A percentile compares a stretch with the other conserved stretches of the same genome.
These are phyloP conservation scores for Ictidomys tridecemlineatus DNA, from an alignment of 2,113 vertebrate genomes.

Conservation along the genomic window DNA sequence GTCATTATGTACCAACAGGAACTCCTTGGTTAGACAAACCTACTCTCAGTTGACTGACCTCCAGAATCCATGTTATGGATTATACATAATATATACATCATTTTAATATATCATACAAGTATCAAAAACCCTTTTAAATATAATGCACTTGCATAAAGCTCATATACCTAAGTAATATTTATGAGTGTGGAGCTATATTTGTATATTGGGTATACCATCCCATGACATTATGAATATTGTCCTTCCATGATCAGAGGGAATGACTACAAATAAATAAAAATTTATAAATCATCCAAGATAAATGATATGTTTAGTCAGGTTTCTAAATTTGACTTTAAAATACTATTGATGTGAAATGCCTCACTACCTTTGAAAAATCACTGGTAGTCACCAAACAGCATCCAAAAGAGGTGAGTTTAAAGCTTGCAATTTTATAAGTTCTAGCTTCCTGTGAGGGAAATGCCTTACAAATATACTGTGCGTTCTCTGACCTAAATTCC, in stretches of 20 bases:
- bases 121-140: background rate
- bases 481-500: background rate
- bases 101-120: background rate
- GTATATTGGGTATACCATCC: background rate
- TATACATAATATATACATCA: background rate
- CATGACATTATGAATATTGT: rapidly evolving
- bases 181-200: background rate
- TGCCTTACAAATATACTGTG: background rate
- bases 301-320: background rate
- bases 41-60: background rate
- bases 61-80: background rate
- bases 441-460: background rate
- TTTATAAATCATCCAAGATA: background rate
- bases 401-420: background rate
- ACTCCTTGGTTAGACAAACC: background rate
- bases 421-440: background rate
- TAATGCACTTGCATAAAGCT: background rate
- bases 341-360: background rate
- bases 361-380: background rate
- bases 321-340: slow-evolving; percentile 35
- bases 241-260: background rate
- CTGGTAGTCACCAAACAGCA: background rate
- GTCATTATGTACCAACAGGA: rapidly evolving
- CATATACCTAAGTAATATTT: background rate
- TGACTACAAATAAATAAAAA: background rate